Evolutionary conservation across 2,113 vertebrate species (phyloP), one percentile per base, ranked within the genome.

Genomic region (Steatornis caripensis): DNA sequence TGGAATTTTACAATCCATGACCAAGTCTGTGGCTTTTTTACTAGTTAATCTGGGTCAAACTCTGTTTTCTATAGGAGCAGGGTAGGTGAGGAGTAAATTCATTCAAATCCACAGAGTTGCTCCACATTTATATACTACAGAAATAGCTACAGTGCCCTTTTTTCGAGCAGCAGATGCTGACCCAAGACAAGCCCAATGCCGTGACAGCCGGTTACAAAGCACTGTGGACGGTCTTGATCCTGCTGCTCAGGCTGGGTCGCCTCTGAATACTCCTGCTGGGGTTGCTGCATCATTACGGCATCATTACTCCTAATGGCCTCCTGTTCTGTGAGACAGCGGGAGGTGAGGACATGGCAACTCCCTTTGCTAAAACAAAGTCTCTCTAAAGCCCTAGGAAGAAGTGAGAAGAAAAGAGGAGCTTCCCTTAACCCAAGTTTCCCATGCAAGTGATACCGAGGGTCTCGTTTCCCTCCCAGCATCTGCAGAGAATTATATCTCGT

Each of bases 11-110:
- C 72, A 89, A 89, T 80, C 57, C 88, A 62, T 69, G 58, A 66
- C 62, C 84, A 84, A 45, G 12, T 62, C 87, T 78, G 37, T 46
- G 32, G 11, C 26, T 92, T 98, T 96, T 97, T 96, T 85, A 95
- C 43, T 8, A 0, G 55, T 93, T 93, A 81, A 72, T 95, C 72
- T 58, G 61, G 57, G 70, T 95, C 92, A 89, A 23, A 81, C 4
- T 62, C 51, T 74, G 18, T 87, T 92, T 95, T 77, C 39, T n/a
- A 1, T 18, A 7, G 15, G 29, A 76, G 10, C 7, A 17, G 10
- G 4, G 20, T 45, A 48, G 84, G 41, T 34, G 37, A 49, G 29
- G 22, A 91, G 23, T 21, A 70, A 80, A 57, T 51, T 19, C 12
- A 24, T 22, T 76, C 29, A 61, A 74, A 45, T 24, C 1, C 11